Base-by-base conservation (phyloP, 2,797 vertebrate genomes). In the Notoglanidium macrostoma region DNA sequence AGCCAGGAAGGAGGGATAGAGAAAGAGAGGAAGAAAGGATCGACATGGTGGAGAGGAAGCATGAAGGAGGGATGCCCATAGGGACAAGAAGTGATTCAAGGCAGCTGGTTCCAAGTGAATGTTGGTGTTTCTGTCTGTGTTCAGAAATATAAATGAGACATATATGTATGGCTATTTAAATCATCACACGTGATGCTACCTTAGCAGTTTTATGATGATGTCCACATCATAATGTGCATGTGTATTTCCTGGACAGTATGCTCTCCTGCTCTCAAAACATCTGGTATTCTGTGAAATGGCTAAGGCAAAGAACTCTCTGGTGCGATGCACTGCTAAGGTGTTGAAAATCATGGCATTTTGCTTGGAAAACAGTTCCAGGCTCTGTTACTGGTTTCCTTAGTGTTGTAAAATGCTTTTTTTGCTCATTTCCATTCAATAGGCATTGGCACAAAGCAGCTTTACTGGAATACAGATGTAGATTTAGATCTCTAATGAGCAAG, bases 281-380 rank as follows among this genome's bases (percentile, higher is more conserved):
- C 40, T 82, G 61, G 44, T 29, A 67, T 49, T 65, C 61, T 67
- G 26, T 19, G 15, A 65, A 19, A 3, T 51, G 54, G 17, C 70
- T 68, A 49, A 51, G 91, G 93, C 94, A 96, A 94, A 89, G 94
- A 51, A 17, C 1, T 35, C 77, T 57, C 54, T 59, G 19, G 17
- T 23, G 3, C 40, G 32, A 79, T 61, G 23, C 21, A 80, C 12
- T 44, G 57, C 5, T 8, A 40, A 44, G 21, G 80, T 82, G 44
- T 3, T 65, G 8, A n/a, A 44, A 63, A 81, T 61, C 9, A 94
- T 93, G 92, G 92, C 93, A 95, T 96, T 96, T 96, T 86, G 93
- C 95, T 94, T 96, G 95, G 59, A 83, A 95, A 96, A 95, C 95
- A 92, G 94, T 83, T 88, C 95, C 40, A 51, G 8, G 11, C 11